Percentiles rank a stretch among this genome's conserved stretches.
These are phyloP conservation scores for Hoplias malabaricus DNA, from an alignment of 2,113 vertebrate species.

Conservation along the genomic window DNA sequence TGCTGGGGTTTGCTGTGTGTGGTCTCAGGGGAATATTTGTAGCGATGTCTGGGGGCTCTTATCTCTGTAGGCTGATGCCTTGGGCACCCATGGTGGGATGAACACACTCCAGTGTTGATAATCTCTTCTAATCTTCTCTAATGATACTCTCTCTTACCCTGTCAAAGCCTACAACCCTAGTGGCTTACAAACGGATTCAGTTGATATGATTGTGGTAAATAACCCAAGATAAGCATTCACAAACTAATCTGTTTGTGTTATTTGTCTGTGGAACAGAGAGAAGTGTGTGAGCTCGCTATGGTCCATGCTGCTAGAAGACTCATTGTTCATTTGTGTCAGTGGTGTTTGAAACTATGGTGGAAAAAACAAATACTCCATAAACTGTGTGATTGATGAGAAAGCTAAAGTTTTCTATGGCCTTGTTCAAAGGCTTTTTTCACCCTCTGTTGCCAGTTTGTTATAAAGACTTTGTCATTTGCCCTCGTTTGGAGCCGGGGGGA, in stretches of 20 bases:
- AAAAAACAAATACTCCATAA: constrained; percentile 25
- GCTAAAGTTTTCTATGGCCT: constrained; percentile 51
- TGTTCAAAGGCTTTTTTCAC: constrained; percentile 45
- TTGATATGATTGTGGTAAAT: constrained; percentile 35
- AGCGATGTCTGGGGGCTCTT: constrained; percentile 44
- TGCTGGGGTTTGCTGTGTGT: constrained; percentile 32
- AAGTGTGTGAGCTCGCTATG: neutral
- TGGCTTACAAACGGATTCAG: constrained; percentile 53
- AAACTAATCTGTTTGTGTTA: constrained; percentile 23
- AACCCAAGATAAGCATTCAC: constrained; percentile 34
- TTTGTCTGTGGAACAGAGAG: neutral
- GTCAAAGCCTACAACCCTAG: constrained; percentile 36
- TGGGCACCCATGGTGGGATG: constrained; percentile 35
- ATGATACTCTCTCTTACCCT: constrained; percentile 58
- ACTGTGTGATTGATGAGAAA: constrained; percentile 55
- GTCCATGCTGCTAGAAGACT: neutral
- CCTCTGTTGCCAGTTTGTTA: constrained; percentile 13
- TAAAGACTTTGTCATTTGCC: constrained; percentile 39
- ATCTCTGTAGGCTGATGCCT: constrained; percentile 38
- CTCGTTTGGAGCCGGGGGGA: constrained; percentile 4
- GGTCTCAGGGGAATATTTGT: constrained; percentile 42
- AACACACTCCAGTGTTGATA: constrained; percentile 55
- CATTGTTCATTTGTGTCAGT: neutral
- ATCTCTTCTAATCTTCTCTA: constrained; percentile 66
- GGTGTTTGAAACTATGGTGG: neutral